Percentiles rank a stretch among this genome's conserved stretches.
Conservation (phyloP, 2,113 vertebrate genomes). For the Puffinus mauretanicus region DNA sequence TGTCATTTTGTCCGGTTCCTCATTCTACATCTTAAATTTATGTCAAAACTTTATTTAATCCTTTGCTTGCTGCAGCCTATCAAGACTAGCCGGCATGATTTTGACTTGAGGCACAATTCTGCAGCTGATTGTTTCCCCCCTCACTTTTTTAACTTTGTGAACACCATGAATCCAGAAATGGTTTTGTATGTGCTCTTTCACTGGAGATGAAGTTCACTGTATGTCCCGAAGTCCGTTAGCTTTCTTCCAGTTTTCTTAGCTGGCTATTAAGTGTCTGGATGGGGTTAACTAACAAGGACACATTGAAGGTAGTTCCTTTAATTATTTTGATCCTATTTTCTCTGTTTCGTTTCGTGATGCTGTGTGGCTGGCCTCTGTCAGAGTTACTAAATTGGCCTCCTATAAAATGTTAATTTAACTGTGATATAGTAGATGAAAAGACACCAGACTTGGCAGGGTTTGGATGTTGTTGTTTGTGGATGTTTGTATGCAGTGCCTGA, state of each 20-base stretch:
- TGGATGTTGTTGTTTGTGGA: not conserved
- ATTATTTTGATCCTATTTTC: not conserved
- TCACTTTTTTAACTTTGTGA: not conserved
- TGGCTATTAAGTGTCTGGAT: not conserved
- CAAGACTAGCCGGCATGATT: not conserved
- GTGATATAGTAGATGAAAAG: not conserved
- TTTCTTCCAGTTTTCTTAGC: not conserved
- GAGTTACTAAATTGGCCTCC: not conserved
- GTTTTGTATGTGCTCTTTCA: not conserved
- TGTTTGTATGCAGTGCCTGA: not conserved
- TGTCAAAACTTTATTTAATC: not conserved
- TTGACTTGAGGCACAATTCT: not conserved
- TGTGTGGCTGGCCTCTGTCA: not conserved
- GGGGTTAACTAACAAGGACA: not conserved
- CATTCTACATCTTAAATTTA: not conserved
- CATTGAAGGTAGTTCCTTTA: not conserved
- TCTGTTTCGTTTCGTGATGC: not conserved
- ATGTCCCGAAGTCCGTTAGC: not conserved
- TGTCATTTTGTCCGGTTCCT: not conserved
- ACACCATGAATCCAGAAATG: not conserved
- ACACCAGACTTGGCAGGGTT: not conserved
- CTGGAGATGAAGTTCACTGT: not conserved
- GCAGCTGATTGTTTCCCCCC: not conserved
- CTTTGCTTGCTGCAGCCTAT: not conserved
- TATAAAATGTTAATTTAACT: not conserved